Percentiles rank a stretch among this genome's conserved stretches.
These are phyloP conservation scores for Ips typographus DNA, from an alignment of 1,140 invertebrate species.

Conservation along the genomic window DNA sequence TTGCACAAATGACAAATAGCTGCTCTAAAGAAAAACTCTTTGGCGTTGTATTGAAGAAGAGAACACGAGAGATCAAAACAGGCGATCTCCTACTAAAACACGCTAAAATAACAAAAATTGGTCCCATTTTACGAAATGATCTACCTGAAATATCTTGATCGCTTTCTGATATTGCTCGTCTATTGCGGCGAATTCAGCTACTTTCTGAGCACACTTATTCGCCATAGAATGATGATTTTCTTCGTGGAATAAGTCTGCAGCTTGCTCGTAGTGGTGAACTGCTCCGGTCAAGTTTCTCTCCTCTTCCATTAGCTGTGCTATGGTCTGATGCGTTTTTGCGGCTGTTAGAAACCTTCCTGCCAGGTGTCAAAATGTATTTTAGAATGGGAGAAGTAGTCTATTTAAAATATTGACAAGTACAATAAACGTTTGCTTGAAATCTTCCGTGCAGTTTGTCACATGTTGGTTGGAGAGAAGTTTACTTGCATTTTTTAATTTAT, in stretches of 20 bases:
- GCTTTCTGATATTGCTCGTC: slow-evolving; percentile 84
- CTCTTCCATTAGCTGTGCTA: slow-evolving; percentile 95
- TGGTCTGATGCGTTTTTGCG: slow-evolving; percentile 94
- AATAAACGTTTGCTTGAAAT: slow-evolving; percentile 5
- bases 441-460: not conserved
- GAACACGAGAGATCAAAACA: slow-evolving; percentile 89
- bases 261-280: slow-evolving; percentile 93
- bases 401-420: slow-evolving; percentile 1
- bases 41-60: slow-evolving; percentile 94
- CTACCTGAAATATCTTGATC: slow-evolving; percentile 36
- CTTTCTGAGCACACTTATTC: slow-evolving; percentile 96
- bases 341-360: slow-evolving; percentile 86
- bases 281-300: slow-evolving; percentile 87
- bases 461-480: too few relatives aligned
- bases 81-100: slow-evolving; percentile 94
- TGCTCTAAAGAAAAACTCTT: slow-evolving; percentile 97
- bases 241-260: slow-evolving; percentile 90
- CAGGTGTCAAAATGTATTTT: not conserved
- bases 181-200: slow-evolving; percentile 94
- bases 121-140: not conserved
- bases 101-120: not conserved
- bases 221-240: slow-evolving; percentile 90
- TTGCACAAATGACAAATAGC: slow-evolving; percentile 92
- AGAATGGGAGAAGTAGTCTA: not conserved
- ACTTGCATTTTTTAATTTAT: too few relatives aligned